Evolutionary conservation across 2,888 invertebrate genomes (phyloP), one percentile per base, ranked within the genome.

Genomic region (Nesidiocoris tenuis): DNA sequence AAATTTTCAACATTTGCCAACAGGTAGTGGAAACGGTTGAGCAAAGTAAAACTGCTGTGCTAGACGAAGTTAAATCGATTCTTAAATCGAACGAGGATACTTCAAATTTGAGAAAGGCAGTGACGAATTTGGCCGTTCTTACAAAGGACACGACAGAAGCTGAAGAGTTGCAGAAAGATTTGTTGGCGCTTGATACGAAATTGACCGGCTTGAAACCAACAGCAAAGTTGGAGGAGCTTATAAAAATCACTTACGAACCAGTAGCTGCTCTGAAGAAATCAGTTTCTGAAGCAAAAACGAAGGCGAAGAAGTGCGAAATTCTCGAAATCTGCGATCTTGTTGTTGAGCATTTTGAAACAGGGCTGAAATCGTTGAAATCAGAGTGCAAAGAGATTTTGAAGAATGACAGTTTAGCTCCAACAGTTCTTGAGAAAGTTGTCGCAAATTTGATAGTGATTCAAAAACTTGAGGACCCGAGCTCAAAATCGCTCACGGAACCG

Each of bases 161-260:
- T 1, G 57, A 57, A n/a, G 23, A 23, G 24, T 55, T 65, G 1
- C 18, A 74, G 5, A 21, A 25, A 55, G 19, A 64, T 16, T 19
- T 74, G 3, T n/a, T 22, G 9, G 65, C 74, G 7, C 23, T 74
- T 2, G 23, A 65, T 16, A 57, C 74, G 5, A 56, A 74, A 56
- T 55, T 74, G 19, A 57, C 23, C 19, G 18, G 19, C 18, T 57
- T 74, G 16, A 55, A 25, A 9, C 24, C 74, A 18, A 12, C 22
- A 9, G 55, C 64, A 12, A 64, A 74, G 39, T 24, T 57, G 17
- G 65, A 74, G 18, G 65, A 74, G 0, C 21, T 74, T n/a, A 1
- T 66, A 5, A 5, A 25, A 56, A 23, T 23, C 23, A 57, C 59
- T 16, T n/a, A 23, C 2, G 74, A 64, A 64, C 65, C 74, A 16